A percentile compares a stretch with the other conserved stretches of the same genome.
Conservation (phyloP, 2,888 invertebrate genomes). For the Uropetala carovei region DNA sequence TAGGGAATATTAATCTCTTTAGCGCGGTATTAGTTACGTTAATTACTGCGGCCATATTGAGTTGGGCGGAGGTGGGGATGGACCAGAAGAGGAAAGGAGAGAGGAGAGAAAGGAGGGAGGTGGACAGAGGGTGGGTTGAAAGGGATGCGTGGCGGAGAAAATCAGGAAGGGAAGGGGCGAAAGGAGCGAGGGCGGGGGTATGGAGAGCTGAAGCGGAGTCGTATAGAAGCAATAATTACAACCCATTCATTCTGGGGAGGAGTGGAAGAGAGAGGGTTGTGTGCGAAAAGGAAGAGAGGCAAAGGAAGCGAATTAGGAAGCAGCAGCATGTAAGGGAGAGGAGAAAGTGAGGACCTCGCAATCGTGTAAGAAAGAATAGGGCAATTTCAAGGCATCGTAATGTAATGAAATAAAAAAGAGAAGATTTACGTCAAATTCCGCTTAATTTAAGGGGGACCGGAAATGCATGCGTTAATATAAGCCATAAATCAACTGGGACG, state of each 20-base stretch:
- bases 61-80: neutral
- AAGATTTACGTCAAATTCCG: neutral
- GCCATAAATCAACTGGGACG: neutral
- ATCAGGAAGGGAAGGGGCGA: slow-evolving; percentile 17
- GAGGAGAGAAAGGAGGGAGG: neutral
- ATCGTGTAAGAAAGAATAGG: neutral
- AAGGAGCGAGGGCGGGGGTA: slow-evolving; percentile 3
- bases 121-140: neutral
- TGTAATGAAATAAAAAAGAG: neutral
- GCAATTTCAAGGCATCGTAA: neutral
- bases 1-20: slow-evolving; percentile 65
- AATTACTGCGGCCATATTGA: slow-evolving; percentile 65
- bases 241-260: slow-evolving; percentile 59
- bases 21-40: slow-evolving; percentile 66
- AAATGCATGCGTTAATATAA: neutral
- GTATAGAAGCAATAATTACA: slow-evolving; percentile 64
- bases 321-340: neutral
- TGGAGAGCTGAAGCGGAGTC: slow-evolving; percentile 10
- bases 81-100: neutral
- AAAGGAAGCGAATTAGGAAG: slow-evolving; percentile 36
- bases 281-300: neutral
- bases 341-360: neutral
- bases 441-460: neutral
- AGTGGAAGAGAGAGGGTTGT: neutral
- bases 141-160: neutral